A percentile compares a stretch with the other conserved stretches of the same genome.
Conservation (phyloP, 2,888 invertebrate genomes). For the Rhamnusium bicolor region DNA sequence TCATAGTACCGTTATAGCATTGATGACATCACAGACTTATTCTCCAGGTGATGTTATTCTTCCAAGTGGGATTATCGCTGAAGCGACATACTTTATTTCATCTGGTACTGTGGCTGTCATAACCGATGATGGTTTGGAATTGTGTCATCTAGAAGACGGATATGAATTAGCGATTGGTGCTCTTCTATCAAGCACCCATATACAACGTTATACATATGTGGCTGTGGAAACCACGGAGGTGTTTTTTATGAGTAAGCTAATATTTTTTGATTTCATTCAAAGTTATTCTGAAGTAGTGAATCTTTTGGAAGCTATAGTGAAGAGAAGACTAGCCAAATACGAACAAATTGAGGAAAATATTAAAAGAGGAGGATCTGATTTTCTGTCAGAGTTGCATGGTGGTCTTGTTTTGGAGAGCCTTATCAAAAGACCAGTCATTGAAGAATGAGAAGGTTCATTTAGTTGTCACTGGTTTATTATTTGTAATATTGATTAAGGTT, state of each 20-base stretch:
- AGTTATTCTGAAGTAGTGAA: not conserved
- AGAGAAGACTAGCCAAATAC: not conserved
- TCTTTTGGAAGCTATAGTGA: not conserved
- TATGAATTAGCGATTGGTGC: conserved; percentile 70
- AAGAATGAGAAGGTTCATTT: no score
- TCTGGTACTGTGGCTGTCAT: conserved; percentile 72
- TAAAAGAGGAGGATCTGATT: not conserved
- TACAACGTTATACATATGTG: conserved; percentile 46
- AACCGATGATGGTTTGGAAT: conserved; percentile 71
- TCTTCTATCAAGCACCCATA: conserved; percentile 48
- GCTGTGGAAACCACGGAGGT: conserved; percentile 66
- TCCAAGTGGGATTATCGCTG: conserved; percentile 65
- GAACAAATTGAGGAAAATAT: not conserved
- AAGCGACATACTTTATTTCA: conserved; percentile 73
- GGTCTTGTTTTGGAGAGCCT: not conserved
- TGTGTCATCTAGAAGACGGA: conserved; percentile 73
- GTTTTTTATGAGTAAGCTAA: conserved; percentile 41
- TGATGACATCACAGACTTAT: conserved; percentile 35
- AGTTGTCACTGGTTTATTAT: no score
- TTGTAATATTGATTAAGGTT: no score
- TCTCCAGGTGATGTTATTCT: conserved; percentile 68
- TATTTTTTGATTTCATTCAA: not conserved
- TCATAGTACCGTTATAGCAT: conserved; percentile 55
- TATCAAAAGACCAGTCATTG: no score
- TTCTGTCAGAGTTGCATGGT: not conserved